A percentile compares a stretch with the other conserved stretches of the same genome.
phyloP scores from a whole-genome alignment of 1,140 invertebrate species.

The Sitophilus oryzae region DNA sequence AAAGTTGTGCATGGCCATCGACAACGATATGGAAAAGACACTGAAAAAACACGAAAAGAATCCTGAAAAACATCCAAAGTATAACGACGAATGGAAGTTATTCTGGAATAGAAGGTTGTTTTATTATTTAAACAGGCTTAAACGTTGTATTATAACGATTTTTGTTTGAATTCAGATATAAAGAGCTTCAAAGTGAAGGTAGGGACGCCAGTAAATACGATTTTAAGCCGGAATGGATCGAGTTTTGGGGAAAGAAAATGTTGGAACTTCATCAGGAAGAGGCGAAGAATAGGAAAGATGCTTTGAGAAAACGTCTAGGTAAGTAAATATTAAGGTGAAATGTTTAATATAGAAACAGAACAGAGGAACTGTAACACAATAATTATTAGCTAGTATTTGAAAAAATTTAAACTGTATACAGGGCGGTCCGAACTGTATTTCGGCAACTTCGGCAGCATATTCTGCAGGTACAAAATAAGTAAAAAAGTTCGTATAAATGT shows the following conservation, averaged over 20 bases:
- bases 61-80: conserved; percentile 78
- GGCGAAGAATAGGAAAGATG: conserved; percentile 52
- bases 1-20: conserved; percentile 42
- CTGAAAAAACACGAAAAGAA: conserved; percentile 72
- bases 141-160: neutral
- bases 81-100: conserved; percentile 81
- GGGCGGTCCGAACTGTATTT: too few species aligned
- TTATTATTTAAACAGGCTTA: neutral
- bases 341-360: too few species aligned
- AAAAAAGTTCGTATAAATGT: too few species aligned
- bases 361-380: too few species aligned
- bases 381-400: too few species aligned
- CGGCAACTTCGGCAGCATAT: too few species aligned
- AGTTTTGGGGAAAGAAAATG: conserved; percentile 74
- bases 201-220: conserved; percentile 72
- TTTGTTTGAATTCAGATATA: conserved; percentile 51
- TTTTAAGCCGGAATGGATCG: conserved; percentile 81
- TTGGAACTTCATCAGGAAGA: conserved; percentile 67
- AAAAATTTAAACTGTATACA: too few species aligned
- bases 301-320: conserved; percentile 43
- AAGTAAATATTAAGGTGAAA: conserved; percentile 16
- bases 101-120: conserved; percentile 48
- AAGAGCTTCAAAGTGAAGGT: conserved; percentile 69
- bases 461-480: too few species aligned
- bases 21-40: conserved; percentile 50